Conservation (phyloP, 1,140 invertebrate species). For the Ostrea edulis region DNA sequence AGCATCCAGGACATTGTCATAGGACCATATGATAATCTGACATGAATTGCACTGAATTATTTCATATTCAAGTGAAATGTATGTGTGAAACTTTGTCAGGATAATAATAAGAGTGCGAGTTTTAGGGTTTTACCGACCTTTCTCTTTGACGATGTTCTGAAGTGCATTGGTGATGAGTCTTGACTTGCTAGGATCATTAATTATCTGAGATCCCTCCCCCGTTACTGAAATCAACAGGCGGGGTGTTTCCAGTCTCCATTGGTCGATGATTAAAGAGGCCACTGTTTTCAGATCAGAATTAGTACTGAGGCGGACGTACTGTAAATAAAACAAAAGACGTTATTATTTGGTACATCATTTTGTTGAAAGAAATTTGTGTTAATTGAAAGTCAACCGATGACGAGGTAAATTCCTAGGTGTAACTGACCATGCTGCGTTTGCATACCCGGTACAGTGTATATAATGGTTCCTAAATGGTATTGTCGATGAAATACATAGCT, state of each 20-base stretch:
- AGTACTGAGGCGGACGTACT: slow-evolving; percentile 32
- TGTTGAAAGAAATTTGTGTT: no score
- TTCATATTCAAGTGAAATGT: neutral
- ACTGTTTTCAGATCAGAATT: slow-evolving; percentile 1
- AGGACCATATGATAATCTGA: no score
- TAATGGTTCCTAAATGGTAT: no score
- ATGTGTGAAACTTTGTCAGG: no score
- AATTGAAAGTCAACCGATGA: no score
- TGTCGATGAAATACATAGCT: no score
- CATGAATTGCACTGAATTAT: no score
- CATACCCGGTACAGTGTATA: no score
- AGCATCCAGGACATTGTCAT: no score
- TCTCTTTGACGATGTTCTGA: slow-evolving; percentile 22
- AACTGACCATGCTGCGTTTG: no score
- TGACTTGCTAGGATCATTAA: neutral
- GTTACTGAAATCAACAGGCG: slow-evolving; percentile 24
- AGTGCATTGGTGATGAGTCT: slow-evolving; percentile 5
- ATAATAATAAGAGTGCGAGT: no score
- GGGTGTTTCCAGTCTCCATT: neutral
- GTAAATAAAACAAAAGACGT: neutral
- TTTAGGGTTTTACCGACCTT: neutral
- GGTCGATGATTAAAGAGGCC: neutral
- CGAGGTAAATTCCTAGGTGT: no score
- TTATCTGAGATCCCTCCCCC: slow-evolving; percentile 28
- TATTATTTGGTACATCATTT: neutral